These are phyloP conservation scores for Rhinichthys osculus DNA, from an alignment of 2,797 vertebrate genomes.

Conservation along the genomic window DNA sequence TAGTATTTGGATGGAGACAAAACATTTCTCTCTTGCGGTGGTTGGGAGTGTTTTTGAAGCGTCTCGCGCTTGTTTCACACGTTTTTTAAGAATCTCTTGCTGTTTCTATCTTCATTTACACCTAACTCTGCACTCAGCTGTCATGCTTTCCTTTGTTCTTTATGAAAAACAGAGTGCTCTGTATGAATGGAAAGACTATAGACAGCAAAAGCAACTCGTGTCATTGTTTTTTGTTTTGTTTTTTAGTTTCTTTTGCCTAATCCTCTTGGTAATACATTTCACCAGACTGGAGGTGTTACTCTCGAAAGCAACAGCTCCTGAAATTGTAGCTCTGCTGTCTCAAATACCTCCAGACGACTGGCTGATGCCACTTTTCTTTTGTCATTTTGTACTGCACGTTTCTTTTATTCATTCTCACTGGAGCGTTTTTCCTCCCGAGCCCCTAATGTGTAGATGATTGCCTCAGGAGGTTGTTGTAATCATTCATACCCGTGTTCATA, in stretches of 20 bases:
- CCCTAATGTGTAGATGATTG: constrained; percentile 44
- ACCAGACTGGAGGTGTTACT: constrained; percentile 22
- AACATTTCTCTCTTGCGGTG: background rate
- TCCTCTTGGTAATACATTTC: constrained; percentile 19
- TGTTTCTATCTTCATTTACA: constrained; percentile 46
- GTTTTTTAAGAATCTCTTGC: constrained; percentile 29
- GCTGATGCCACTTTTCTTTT: constrained; percentile 37
- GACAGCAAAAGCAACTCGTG: background rate
- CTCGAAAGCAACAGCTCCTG: constrained; percentile 6
- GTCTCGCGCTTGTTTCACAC: constrained; percentile 33
- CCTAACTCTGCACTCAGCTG: constrained; percentile 26
- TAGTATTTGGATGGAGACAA: constrained; percentile 2
- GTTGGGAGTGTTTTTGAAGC: constrained; percentile 4
- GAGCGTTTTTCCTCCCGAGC: constrained; percentile 21
- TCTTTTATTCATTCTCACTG: constrained; percentile 20
- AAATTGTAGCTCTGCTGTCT: constrained; percentile 5
- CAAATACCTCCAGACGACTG: constrained; percentile 16
- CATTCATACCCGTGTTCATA: constrained; percentile 17
- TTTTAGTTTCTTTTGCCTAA: constrained; percentile 21
- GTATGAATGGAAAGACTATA: constrained; percentile 32
- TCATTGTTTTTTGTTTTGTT: constrained; percentile 19
- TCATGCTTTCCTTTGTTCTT: constrained; percentile 29
- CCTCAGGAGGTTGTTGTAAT: constrained; percentile 39
- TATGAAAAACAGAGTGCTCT: background rate
- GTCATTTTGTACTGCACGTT: background rate